A percentile compares a stretch with the other conserved stretches of the same genome.
Evolutionary conservation across 2,797 vertebrate species (phyloP).

Genomic region (Pogonophryne albipinna): DNA sequence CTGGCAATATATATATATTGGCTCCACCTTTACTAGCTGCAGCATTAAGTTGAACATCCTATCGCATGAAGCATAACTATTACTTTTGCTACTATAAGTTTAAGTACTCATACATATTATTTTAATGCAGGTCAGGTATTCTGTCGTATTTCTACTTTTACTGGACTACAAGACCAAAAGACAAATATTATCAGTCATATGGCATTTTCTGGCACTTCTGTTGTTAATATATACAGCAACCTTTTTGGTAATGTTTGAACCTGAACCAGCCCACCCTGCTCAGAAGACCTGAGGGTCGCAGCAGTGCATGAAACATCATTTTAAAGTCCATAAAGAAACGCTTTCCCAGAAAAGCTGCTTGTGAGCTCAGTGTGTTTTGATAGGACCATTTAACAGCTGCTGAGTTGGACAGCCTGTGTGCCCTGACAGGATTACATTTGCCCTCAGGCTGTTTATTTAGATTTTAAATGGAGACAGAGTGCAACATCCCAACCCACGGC

Average conservation of each 20-base stretch:
- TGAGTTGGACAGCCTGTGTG: conserved; percentile 16
- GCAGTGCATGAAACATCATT: conserved; percentile 2
- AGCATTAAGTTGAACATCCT: too few relatives aligned
- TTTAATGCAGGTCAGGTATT: too few relatives aligned
- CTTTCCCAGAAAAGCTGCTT: neutral
- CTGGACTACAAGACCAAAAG: neutral
- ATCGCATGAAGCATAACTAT: too few relatives aligned
- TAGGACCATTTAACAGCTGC: conserved; percentile 60
- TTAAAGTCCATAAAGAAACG: neutral
- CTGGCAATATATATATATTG: too few relatives aligned
- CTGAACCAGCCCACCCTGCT: neutral
- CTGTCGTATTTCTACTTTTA: too few relatives aligned
- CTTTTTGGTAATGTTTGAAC: neutral
- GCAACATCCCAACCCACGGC: conserved; percentile 52
- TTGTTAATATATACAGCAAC: neutral
- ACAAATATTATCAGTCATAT: neutral
- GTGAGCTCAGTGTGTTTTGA: conserved; percentile 46
- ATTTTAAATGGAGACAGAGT: conserved; percentile 29
- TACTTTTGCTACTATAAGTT: too few relatives aligned
- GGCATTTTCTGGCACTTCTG: neutral
- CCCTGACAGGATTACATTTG: conserved; percentile 33
- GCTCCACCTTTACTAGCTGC: too few relatives aligned
- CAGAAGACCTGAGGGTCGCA: neutral
- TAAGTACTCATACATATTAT: too few relatives aligned
- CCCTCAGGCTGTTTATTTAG: conserved; percentile 66